phyloP scores from a whole-genome alignment of 2,888 invertebrate species.

The Tetrapedia diversipes region DNA sequence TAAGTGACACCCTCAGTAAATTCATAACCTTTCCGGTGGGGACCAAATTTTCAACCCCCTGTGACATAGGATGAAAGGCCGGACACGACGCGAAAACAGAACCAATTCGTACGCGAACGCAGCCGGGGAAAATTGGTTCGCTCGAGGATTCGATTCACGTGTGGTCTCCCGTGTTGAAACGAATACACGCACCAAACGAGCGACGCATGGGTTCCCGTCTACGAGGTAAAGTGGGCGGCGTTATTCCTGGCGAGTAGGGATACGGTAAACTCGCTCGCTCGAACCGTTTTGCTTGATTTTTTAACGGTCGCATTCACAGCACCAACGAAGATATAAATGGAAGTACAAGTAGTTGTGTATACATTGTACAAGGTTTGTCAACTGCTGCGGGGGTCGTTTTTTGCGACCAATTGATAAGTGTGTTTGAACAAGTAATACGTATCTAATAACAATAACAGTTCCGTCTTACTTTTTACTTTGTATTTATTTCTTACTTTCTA shows the following conservation, averaged over 20 bases:
- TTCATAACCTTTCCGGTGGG: too few species aligned
- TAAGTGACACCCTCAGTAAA: too few species aligned
- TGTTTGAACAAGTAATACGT: too few species aligned
- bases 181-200: neutral
- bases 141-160: slow-evolving; percentile 8
- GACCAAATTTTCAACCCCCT: too few species aligned
- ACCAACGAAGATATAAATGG: slow-evolving; percentile 36
- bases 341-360: slow-evolving; percentile 15
- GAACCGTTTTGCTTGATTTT: slow-evolving; percentile 72
- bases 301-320: slow-evolving; percentile 73
- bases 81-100: too few species aligned
- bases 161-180: slow-evolving; percentile 27
- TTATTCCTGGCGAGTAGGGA: slow-evolving; percentile 50
- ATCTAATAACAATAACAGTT: too few species aligned
- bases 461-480: too few species aligned
- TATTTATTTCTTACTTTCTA: too few species aligned
- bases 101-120: neutral
- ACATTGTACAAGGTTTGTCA: too few species aligned
- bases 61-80: too few species aligned
- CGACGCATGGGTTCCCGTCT: slow-evolving; percentile 21
- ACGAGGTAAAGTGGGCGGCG: slow-evolving; percentile 64
- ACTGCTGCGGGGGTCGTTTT: too few species aligned
- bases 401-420: too few species aligned
- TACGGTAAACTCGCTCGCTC: slow-evolving; percentile 40
- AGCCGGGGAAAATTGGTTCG: neutral